These are phyloP conservation scores for Etheostoma cragini DNA, from an alignment of 2,113 vertebrate genomes.

Conservation along the genomic window DNA sequence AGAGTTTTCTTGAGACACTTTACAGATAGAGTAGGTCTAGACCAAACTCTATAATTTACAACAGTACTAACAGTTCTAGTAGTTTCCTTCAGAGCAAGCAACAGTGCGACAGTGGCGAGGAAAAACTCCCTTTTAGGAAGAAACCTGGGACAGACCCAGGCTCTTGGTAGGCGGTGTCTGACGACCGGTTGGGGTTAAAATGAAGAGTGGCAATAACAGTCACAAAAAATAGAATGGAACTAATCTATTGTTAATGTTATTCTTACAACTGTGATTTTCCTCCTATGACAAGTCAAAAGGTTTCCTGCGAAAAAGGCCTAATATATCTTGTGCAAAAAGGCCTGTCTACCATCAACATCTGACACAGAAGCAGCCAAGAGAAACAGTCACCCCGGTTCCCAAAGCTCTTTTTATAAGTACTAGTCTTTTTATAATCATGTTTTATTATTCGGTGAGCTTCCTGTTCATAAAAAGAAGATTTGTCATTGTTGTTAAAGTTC, in stretches of 20 bases:
- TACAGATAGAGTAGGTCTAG: too few species aligned
- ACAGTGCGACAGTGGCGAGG: too few species aligned
- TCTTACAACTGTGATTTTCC: background rate
- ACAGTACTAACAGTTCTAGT: too few species aligned
- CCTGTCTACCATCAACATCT: background rate
- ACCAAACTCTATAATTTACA: too few species aligned
- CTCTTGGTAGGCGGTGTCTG: too few species aligned
- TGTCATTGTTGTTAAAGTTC: background rate
- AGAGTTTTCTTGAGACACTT: too few species aligned
- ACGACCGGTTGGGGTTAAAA: too few species aligned
- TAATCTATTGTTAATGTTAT: background rate
- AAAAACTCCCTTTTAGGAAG: too few species aligned
- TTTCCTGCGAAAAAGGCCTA: background rate
- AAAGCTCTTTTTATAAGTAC: background rate
- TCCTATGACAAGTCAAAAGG: background rate
- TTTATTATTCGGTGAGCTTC: background rate
- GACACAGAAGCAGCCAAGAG: constrained; percentile 3
- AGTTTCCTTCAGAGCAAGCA: too few species aligned
- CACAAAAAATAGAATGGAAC: background rate
- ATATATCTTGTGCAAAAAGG: background rate
- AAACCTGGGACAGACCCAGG: too few species aligned
- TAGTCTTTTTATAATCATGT: background rate
- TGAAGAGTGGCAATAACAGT: too few species aligned
- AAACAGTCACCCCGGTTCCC: background rate
- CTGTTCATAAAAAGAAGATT: background rate